Base-by-base conservation (phyloP, 2,888 invertebrate species). In the Plebejus melissa region DNA sequence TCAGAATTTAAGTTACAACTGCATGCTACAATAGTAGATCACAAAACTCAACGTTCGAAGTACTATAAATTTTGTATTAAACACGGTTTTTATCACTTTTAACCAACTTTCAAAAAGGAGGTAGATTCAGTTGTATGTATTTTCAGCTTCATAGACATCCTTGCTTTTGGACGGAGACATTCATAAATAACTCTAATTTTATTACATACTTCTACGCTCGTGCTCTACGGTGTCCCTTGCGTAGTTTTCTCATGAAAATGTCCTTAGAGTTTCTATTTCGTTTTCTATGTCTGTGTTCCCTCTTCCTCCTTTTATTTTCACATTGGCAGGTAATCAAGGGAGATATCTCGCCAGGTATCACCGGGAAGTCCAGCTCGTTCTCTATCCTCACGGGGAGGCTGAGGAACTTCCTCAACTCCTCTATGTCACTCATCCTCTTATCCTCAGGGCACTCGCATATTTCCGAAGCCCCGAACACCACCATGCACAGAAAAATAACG, bases 341-440 rank as follows among this genome's bases (percentile, higher is more conserved):
- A 13, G 50, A 71, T 41, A 72, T 22, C 28, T 54, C 50, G 32
- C 54, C 72, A 5, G 72, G 72, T 13, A 72, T 16, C 32, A 72
- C 72, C n/a, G 72, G 54, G 32, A 50, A 72, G 28, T 50, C 46
- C 9, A 54, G 32, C 16, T 72, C 72, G 54, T 50, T 72, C 32
- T 72, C 50, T 32, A 50, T 72, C 54, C 16, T 50, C 50, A 32
- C 13, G 2, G 54, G 50, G 11, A 50, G 28, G 32, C 28, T 50
- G 50, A 72, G 72, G 72, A 72, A 72, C 13, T 28, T 50, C 4
- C 54, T 50, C 32, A 72, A 13, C 50, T 54, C 54, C n/a, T 72
- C 50, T 50, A 72, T 32, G 1, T 72, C 72, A 16, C 16, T 72
- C 32, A 32, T 28, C 32, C 13, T 72, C 72, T 54, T 16, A 1